Conservation (phyloP, 2,113 vertebrate genomes). For the Amphilophus citrinellus region DNA sequence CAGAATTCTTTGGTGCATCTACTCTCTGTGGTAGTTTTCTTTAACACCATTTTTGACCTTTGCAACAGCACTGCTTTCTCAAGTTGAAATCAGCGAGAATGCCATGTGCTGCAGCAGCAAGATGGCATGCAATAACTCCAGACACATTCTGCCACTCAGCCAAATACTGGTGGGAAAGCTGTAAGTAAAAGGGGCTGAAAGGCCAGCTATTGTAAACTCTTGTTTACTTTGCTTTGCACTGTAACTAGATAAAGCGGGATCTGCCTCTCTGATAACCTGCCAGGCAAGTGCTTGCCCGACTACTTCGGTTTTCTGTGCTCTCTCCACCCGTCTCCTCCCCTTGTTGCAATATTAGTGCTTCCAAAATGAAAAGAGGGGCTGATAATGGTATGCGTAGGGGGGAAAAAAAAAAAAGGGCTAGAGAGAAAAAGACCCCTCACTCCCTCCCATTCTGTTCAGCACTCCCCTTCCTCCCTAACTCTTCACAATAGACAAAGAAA, state of each 20-base stretch:
- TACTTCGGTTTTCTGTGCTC: constrained; percentile 42
- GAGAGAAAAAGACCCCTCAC: constrained; percentile 60
- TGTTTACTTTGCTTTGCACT: constrained; percentile 75
- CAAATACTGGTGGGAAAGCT: constrained; percentile 45
- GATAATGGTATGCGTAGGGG: constrained; percentile 77
- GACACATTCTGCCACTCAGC: constrained; percentile 62
- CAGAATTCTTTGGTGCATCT: constrained; percentile 68
- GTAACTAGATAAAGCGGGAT: constrained; percentile 76
- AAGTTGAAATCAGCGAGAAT: constrained; percentile 42
- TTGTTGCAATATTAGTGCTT: constrained; percentile 71
- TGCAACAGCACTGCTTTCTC: constrained; percentile 46
- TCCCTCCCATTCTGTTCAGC: constrained; percentile 53
- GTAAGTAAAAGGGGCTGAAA: constrained; percentile 60
- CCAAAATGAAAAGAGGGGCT: constrained; percentile 73
- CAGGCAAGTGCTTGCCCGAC: constrained; percentile 59
- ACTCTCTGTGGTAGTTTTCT: constrained; percentile 62
- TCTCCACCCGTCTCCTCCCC: constrained; percentile 53
- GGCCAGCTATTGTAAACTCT: constrained; percentile 68
- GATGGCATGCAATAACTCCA: constrained; percentile 40
- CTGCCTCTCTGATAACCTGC: constrained; percentile 69
- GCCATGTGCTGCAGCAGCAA: constrained; percentile 48
- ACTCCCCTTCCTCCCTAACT: constrained; percentile 66
- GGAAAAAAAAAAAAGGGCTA: constrained; percentile 43
- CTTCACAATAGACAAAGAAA: constrained; percentile 78
- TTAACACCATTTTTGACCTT: constrained; percentile 73